Evolutionary conservation across 2,888 invertebrate species (phyloP).

Genomic region (Escarpia spicata): DNA sequence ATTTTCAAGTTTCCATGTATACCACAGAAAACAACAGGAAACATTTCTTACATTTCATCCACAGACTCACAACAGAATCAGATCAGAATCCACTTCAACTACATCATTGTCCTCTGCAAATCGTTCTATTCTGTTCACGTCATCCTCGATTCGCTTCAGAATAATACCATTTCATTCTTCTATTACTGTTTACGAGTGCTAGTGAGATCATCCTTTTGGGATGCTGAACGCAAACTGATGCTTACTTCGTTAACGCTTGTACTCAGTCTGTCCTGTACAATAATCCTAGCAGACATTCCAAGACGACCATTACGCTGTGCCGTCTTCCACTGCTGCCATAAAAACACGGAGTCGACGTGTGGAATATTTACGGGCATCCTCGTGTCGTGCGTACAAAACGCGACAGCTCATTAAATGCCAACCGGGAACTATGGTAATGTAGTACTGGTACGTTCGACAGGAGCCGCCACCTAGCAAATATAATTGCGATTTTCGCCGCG

Average conservation of each 20-base stretch:
- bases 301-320: neutral
- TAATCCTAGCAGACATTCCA: neutral
- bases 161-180: too few relatives aligned
- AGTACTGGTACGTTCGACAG: neutral
- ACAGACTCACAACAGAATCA: too few relatives aligned
- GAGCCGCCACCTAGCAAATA: neutral
- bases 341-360: neutral
- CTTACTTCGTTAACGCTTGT: neutral
- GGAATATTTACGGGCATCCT: neutral
- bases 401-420: neutral
- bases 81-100: too few relatives aligned
- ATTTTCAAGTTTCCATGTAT: too few relatives aligned
- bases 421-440: neutral
- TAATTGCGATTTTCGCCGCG: neutral
- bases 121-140: too few relatives aligned
- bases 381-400: neutral
- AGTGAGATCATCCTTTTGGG: too few relatives aligned
- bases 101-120: too few relatives aligned
- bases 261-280: neutral
- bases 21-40: too few relatives aligned
- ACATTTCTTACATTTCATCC: too few relatives aligned
- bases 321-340: neutral
- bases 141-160: too few relatives aligned
- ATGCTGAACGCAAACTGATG: too few relatives aligned
- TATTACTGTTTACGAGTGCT: too few relatives aligned